These are phyloP conservation scores for Luperina testacea DNA, from an alignment of 2,888 invertebrate genomes.

Conservation along the genomic window DNA sequence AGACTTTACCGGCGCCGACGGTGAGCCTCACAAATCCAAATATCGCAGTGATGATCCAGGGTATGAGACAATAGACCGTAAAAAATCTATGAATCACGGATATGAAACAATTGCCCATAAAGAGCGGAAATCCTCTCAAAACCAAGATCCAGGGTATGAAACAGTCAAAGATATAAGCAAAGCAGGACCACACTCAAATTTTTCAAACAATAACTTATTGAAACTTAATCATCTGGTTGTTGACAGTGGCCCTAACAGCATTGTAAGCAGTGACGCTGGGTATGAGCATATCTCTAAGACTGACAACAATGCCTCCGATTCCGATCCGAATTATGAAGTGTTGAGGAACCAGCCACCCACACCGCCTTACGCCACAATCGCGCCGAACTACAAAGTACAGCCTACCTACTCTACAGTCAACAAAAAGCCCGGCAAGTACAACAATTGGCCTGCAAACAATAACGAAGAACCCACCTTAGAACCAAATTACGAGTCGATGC, in stretches of 20 bases:
- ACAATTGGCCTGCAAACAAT: slow-evolving; percentile 88
- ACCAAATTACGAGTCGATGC: slow-evolving; percentile 94
- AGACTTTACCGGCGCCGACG: slow-evolving; percentile 73
- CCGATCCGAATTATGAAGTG: slow-evolving; percentile 95
- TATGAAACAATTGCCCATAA: slow-evolving; percentile 90
- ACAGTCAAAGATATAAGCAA: slow-evolving; percentile 88
- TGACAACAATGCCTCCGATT: slow-evolving; percentile 89
- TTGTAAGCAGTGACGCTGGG: slow-evolving; percentile 92
- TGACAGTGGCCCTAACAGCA: slow-evolving; percentile 91
- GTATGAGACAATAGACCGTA: slow-evolving; percentile 88
- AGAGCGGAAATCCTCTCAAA: slow-evolving; percentile 83
- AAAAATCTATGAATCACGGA: slow-evolving; percentile 88
- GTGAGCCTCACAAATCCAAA: slow-evolving; percentile 73
- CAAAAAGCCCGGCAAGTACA: slow-evolving; percentile 88
- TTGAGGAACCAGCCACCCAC: slow-evolving; percentile 90
- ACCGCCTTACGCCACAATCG: slow-evolving; percentile 87
- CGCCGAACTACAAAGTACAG: slow-evolving; percentile 84
- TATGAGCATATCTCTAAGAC: slow-evolving; percentile 92
- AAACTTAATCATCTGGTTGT: slow-evolving; percentile 79
- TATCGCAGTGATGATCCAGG: slow-evolving; percentile 87
- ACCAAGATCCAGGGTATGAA: slow-evolving; percentile 92
- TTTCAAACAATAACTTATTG: slow-evolving; percentile 78
- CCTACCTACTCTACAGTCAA: slow-evolving; percentile 90
- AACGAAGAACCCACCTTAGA: slow-evolving; percentile 90
- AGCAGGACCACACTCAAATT: slow-evolving; percentile 71